Conservation (phyloP, 1,140 invertebrate genomes). For the Drosophila orena region DNA sequence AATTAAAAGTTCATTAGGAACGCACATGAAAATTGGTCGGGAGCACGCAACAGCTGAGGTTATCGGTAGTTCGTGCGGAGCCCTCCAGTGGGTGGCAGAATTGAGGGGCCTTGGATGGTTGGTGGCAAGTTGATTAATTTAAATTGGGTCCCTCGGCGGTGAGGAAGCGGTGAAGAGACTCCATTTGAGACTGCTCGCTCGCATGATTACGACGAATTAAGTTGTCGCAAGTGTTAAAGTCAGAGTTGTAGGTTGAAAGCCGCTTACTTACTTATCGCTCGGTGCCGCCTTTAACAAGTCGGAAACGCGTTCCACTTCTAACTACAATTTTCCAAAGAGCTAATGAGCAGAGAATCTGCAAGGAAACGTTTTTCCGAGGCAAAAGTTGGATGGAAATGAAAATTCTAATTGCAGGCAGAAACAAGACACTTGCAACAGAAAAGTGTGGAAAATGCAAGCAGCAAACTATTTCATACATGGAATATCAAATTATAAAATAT, state of each 20-base stretch:
- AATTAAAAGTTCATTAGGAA: constrained; percentile 81
- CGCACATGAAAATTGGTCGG: constrained; percentile 59
- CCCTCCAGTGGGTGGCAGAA: constrained; percentile 14
- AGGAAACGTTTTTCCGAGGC: background rate
- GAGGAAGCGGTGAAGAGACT: constrained; percentile 8
- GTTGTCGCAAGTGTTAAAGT: constrained; percentile 73
- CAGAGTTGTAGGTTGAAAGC: constrained; percentile 29
- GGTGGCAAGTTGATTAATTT: constrained; percentile 67
- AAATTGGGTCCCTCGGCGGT: constrained; percentile 48
- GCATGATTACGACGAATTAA: constrained; percentile 72
- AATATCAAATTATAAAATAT: no score
- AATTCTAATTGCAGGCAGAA: constrained; percentile 18
- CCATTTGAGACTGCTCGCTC: constrained; percentile 29
- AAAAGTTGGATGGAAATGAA: background rate
- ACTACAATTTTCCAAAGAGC: constrained; percentile 45
- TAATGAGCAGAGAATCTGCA: constrained; percentile 10
- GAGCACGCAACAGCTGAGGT: constrained; percentile 54
- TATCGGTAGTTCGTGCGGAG: constrained; percentile 12
- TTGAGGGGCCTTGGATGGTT: constrained; percentile 6
- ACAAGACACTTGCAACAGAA: background rate
- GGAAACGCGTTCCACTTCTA: constrained; percentile 67
- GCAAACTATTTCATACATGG: no score
- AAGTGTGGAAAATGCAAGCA: background rate
- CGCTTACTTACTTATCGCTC: constrained; percentile 43
- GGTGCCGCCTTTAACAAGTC: constrained; percentile 45